Percentiles rank a stretch among this genome's conserved stretches.
These are phyloP conservation scores for Mola mola DNA, from an alignment of 2,113 vertebrate species.

Conservation along the genomic window DNA sequence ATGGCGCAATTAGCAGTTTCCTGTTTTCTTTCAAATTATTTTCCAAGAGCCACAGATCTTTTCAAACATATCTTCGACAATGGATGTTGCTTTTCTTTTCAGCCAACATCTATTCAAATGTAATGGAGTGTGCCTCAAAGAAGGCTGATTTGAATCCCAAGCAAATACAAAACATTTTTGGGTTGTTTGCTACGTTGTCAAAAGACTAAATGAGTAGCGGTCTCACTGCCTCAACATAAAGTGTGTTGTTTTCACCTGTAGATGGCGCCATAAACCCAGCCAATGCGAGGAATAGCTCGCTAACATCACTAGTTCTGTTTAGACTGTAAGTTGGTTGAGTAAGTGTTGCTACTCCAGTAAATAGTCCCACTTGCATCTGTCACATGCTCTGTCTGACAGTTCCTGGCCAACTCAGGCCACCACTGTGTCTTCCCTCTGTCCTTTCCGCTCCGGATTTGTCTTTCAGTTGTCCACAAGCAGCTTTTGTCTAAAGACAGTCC, in stretches of 20 bases:
- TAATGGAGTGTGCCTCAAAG: constrained; percentile 13
- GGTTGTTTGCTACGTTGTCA: too few relatives aligned
- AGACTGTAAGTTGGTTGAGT: background rate
- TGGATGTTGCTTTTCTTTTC: constrained; percentile 4
- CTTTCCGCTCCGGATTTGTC: background rate
- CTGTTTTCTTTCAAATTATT: constrained; percentile 40
- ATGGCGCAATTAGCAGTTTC: constrained; percentile 32
- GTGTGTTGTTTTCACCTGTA: constrained; percentile 44
- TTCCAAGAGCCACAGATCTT: constrained; percentile 20
- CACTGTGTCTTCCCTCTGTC: background rate
- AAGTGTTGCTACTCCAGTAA: constrained; percentile 18
- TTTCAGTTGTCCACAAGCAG: background rate
- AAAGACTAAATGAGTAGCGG: background rate
- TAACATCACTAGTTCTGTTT: background rate
- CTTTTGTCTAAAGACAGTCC: background rate
- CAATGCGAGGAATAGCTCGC: background rate
- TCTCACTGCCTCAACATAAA: background rate
- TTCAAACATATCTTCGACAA: constrained; percentile 19
- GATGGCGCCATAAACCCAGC: constrained; percentile 58
- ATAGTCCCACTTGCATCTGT: too few relatives aligned
- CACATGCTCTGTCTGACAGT: constrained; percentile 3
- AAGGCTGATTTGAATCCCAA: background rate
- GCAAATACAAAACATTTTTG: constrained; percentile 3
- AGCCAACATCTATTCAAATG: constrained; percentile 1
- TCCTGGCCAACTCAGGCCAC: background rate